These are phyloP conservation scores for Drosophila kurseongensis DNA, from an alignment of 1,140 invertebrate species.

Conservation along the genomic window DNA sequence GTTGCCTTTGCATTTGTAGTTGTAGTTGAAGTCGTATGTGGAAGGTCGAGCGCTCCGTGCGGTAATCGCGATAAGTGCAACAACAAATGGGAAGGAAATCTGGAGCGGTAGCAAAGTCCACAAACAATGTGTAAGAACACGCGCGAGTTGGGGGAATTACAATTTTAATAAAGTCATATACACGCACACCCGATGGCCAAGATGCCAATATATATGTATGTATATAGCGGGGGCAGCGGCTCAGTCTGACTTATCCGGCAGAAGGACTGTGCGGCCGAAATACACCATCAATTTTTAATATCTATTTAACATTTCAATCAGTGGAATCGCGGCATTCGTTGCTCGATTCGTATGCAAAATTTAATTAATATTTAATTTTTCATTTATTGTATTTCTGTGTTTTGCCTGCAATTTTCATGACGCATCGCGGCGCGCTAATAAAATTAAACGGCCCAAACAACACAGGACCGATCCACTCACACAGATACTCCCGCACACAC, in stretches of 20 bases:
- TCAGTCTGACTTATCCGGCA: constrained; percentile 26
- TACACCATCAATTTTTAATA: constrained; percentile 71
- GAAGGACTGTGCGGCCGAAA: background rate
- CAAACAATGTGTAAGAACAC: constrained; percentile 70
- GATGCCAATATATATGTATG: constrained; percentile 14
- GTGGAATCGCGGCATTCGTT: constrained; percentile 24
- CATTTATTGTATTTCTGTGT: constrained; percentile 74
- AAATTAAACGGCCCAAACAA: constrained; percentile 64
- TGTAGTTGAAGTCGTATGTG: constrained; percentile 6
- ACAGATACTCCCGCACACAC: constrained; percentile 19
- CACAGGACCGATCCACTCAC: constrained; percentile 26
- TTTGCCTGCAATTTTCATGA: constrained; percentile 40
- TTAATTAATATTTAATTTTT: constrained; percentile 79
- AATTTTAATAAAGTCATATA: constrained; percentile 80
- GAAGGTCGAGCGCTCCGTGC: constrained; percentile 15
- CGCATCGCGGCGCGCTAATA: constrained; percentile 62
- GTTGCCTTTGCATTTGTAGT: no score
- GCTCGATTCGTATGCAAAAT: constrained; percentile 51
- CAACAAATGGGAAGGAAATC: constrained; percentile 43
- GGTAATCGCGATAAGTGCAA: constrained; percentile 58
- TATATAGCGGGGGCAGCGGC: background rate
- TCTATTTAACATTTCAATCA: constrained; percentile 78
- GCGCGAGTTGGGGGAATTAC: constrained; percentile 46
- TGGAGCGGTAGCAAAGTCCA: constrained; percentile 46
- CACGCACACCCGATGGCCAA: constrained; percentile 63